Conservation (phyloP, 2,888 invertebrate species). For the Patella depressa region DNA sequence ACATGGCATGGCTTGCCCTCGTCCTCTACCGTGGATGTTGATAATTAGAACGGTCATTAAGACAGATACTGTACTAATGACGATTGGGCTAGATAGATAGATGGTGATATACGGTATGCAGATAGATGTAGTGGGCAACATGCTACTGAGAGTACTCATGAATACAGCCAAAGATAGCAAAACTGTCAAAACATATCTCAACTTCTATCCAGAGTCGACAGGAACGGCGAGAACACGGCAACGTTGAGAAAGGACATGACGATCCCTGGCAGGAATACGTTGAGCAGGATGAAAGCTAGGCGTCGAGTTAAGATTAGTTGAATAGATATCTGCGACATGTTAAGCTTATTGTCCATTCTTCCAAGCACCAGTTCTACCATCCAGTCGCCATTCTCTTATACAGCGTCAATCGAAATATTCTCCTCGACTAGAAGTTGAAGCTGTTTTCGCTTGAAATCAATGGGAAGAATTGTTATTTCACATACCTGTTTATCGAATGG, state of each 20-base stretch:
- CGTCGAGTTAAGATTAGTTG: background rate
- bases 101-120: background rate
- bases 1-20: background rate
- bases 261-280: background rate
- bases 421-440: background rate
- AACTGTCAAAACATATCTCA: conserved; percentile 4
- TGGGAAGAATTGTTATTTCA: background rate
- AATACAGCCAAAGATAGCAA: background rate
- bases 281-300: background rate
- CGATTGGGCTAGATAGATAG: background rate
- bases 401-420: background rate
- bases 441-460: background rate
- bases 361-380: background rate
- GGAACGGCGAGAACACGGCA: background rate
- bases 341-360: background rate
- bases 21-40: background rate
- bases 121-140: conserved; percentile 2
- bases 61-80: background rate
- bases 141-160: background rate
- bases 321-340: background rate
- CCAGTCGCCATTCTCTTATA: background rate
- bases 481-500: background rate
- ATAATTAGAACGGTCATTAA: background rate
- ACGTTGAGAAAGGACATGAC: background rate
- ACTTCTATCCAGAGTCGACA: background rate